Evolutionary conservation across 2,888 invertebrate genomes (phyloP), one percentile per base, ranked within the genome.

Genomic region (Nezara viridula): DNA sequence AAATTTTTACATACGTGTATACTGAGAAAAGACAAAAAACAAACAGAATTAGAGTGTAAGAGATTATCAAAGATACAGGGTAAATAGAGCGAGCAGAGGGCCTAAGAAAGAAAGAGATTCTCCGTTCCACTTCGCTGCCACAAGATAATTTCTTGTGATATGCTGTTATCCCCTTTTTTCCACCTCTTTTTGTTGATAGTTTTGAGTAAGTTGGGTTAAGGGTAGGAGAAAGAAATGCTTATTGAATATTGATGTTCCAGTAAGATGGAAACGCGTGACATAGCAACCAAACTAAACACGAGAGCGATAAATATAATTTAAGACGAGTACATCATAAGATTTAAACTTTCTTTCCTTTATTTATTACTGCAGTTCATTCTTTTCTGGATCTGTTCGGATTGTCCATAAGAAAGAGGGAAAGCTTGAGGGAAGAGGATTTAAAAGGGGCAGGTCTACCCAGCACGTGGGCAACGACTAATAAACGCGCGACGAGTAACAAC

Each of bases 41-140:
- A 81, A 44, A 81, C 44, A 81, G 44, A 81, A 44, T 44, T 44
- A 81, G 81, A 81, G 81, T 24, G 81, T 44, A n/a, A 81, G 81
- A 81, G 44, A 81, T 81, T 44, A 44, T 81, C 24, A 44, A 40
- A 44, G 44, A 81, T 81, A 12, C n/a, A n/a, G 12, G n/a, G 81
- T 81, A 81, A 81, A 81, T 47, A 81, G 81, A 81, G 81, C 81
- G 81, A 81, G 77, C 77, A 37, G 37, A 40, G n/a, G 81, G n/a
- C n/a, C 44, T 24, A 14, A 47, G 44, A 47, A 47, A 47, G 81
- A 47, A 81, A 81, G 60, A 77, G n/a, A 40, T n/a, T 44, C 81
- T 47, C 44, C 44, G 81, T 81, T 81, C 81, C 81, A n/a, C 81
- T 44, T 47, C 44, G 44, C 81, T 44, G 81, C 24, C 3, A 44